Percentiles rank a stretch among this genome's conserved stretches.
Evolutionary conservation across 2,888 invertebrate genomes (phyloP).

Genomic region (Hypomecis atomaria): DNA sequence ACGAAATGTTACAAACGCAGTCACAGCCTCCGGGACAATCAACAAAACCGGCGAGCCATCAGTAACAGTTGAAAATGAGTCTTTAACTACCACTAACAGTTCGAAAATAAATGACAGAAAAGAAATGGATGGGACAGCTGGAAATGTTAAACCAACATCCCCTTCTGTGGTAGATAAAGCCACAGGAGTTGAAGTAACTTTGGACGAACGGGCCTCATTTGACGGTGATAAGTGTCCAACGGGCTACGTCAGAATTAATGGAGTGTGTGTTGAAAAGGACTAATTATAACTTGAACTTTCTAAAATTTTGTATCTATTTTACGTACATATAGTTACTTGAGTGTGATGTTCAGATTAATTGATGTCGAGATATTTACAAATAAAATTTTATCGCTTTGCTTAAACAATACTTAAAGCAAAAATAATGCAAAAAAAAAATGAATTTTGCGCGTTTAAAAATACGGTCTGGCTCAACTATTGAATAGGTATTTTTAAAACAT

Average conservation of each 20-base stretch:
- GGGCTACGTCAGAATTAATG: conserved; percentile 60
- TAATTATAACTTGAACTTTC: conserved; percentile 22
- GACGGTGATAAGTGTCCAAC: conserved; percentile 62
- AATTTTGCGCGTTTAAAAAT: too few species aligned
- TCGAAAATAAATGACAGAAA: conserved; percentile 16
- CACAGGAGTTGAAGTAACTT: conserved; percentile 44
- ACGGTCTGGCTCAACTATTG: too few species aligned
- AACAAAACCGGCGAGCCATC: conserved; percentile 1
- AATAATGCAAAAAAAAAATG: too few species aligned
- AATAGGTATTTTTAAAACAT: too few species aligned
- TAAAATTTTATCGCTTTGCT: too few species aligned
- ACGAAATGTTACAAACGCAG: conserved; percentile 1
- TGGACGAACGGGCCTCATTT: conserved; percentile 61
- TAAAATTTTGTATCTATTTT: background rate
- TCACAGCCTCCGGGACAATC: background rate
- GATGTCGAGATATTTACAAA: too few species aligned
- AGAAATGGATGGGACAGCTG: conserved; percentile 27
- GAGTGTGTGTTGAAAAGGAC: conserved; percentile 57
- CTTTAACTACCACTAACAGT: background rate
- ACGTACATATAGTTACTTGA: background rate
- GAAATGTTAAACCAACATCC: conserved; percentile 32
- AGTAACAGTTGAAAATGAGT: conserved; percentile 1
- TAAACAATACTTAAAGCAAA: too few species aligned
- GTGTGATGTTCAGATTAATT: too few species aligned
- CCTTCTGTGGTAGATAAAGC: conserved; percentile 33